Evolutionary conservation across 2,113 vertebrate species (phyloP), one percentile per base, ranked within the genome.

Genomic region (Physeter macrocephalus): DNA sequence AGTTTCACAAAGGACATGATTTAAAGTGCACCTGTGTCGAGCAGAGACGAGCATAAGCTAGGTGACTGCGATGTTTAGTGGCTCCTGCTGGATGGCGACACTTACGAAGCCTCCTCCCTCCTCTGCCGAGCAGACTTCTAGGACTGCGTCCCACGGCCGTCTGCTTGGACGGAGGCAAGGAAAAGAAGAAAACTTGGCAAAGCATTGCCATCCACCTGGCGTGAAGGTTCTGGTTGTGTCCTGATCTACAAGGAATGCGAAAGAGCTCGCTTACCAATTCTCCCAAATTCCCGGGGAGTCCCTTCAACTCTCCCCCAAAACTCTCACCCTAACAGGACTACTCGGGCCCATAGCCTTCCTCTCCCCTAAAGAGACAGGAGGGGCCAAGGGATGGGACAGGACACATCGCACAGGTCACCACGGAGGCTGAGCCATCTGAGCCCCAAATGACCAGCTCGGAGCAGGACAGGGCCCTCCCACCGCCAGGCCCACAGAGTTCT

Each of bases 111-210:
- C n/a, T n/a, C n/a, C n/a, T n/a, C 64, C 10, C 3, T 62, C n/a
- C 57, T 66, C 91, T 34, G 46, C 43, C 6, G 11, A 25, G 57
- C 59, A 49, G 41, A 34, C 66, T 21, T n/a, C 80, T 6, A 36
- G n/a, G 54, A 25, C 7, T 4, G 52, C 1, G 11, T 4, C 34
- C 52, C 13, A 3, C 4, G 0, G 27, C 0, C 4, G 0, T 17
- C 18, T 0, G 3, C 1, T 1, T 0, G 4, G 66, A 34, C 6
- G 1, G 8, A 7, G 7, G 41, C 6, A 0, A 39, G 20, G 14
- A 62, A 49, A 31, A 43, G 36, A 17, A 18, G 14, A 69, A 78
- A 49, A 34, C 11, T 31, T 54, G 31, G 10, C 7, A 57, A 12
- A 43, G 10, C 43, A 21, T 12, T 31, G 14, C 12, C 27, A 17